A percentile compares a stretch with the other conserved stretches of the same genome.
phyloP scores from a whole-genome alignment of 2,113 vertebrate genomes.

The Pelmatolapia mariae region DNA sequence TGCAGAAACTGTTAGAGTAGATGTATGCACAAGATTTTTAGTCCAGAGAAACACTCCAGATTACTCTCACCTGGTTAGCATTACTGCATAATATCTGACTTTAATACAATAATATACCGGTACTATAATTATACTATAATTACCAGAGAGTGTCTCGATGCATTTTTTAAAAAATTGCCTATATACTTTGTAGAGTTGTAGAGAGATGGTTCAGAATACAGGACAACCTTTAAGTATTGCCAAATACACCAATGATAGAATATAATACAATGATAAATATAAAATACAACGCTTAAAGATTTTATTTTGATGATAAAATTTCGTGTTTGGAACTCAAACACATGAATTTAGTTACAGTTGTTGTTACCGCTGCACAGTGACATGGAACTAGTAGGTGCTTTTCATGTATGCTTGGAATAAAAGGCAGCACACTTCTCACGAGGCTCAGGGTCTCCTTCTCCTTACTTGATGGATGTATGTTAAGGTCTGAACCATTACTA shows the following conservation, averaged over 20 bases:
- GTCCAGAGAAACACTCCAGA: background rate
- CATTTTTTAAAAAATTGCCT: background rate
- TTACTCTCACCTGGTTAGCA: background rate
- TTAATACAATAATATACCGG: background rate
- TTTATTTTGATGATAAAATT: background rate
- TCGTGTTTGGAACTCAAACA: background rate
- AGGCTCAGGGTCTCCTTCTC: background rate
- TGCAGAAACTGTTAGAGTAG: background rate
- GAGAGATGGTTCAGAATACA: background rate
- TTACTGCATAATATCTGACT: background rate
- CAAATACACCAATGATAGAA: background rate
- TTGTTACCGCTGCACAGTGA: background rate
- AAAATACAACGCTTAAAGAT: background rate
- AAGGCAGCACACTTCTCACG: background rate
- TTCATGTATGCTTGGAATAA: background rate
- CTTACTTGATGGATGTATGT: background rate
- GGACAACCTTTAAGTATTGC: background rate
- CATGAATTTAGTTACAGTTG: background rate
- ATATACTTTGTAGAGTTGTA: background rate
- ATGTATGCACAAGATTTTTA: background rate
- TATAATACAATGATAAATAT: background rate
- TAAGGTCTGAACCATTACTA: background rate
- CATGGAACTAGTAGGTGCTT: background rate
- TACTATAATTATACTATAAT: background rate
- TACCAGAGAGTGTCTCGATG: background rate